Base-by-base conservation (phyloP, 2,888 invertebrate species). In the Neoitamus cyanurus region DNA sequence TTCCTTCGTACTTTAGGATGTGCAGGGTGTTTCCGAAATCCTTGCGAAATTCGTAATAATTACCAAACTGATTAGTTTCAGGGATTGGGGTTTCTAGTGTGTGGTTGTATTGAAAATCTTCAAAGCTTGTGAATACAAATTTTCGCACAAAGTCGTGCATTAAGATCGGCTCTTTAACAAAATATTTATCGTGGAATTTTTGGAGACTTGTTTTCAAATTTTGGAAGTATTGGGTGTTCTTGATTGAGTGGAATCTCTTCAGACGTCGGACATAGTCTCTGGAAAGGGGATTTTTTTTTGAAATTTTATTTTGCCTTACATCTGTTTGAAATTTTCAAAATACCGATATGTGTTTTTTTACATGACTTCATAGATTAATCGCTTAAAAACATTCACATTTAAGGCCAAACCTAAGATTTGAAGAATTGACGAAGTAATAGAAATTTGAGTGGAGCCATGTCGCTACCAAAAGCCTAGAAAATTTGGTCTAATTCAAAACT, bases 31-130 rank as follows among this genome's bases (percentile, higher is more conserved):
- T 78, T 48, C 48, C 42, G 15, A 80, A 84, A 42, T 84, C 84
- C 34, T 80, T 46, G 48, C 37, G 46, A 34, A 84, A 82, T 2
- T 84, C 72, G 31, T 72, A 84, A 11, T 48, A 28, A 13, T 84
- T 58, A 7, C 42, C 80, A 25, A 84, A 9, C 15, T 31, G 34
- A 9, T 25, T 11, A 13, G n/a, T 31, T n/a, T 13, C 2, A 3
- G 28, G 15, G 1, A 80, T 42, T 11, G 70, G 48, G 3, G 28
- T 30, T 42, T 42, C 15, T 5, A 78, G 9, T 30, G 11, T 46
- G n/a, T n/a, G 3, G n/a, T 78, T 31, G 25, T 37, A 11, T 1
- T 30, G n/a, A 9, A 78, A 78, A 30, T 78, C 48, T 30, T 78
- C 46, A 25, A 78, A 48, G 15, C 15, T 30, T 30, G 77, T 46